Conservation (phyloP, 1,140 invertebrate genomes). For the Drosophila bocki region DNA sequence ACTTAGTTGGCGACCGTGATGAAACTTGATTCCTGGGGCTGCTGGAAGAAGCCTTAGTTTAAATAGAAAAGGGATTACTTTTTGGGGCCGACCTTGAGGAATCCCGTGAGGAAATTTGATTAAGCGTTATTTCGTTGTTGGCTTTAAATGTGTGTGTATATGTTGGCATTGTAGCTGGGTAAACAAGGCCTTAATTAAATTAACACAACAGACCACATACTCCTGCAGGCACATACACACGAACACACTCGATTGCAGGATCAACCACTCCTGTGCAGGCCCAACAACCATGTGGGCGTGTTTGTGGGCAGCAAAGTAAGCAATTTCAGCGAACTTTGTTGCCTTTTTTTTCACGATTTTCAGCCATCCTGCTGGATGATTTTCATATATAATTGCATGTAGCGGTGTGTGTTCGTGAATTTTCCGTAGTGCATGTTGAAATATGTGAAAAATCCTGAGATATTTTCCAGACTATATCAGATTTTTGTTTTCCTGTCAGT, state of each 20-base stretch:
- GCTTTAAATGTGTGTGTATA: constrained; percentile 30
- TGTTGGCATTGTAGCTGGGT: constrained; percentile 32
- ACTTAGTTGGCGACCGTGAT: constrained; percentile 46
- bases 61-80: constrained; percentile 16
- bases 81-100: constrained; percentile 23
- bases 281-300: constrained; percentile 44
- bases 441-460: background rate
- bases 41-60: constrained; percentile 5
- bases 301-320: constrained; percentile 67
- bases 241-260: constrained; percentile 20
- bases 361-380: constrained; percentile 47
- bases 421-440: constrained; percentile 8
- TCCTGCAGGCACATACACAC: constrained; percentile 21
- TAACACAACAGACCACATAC: constrained; percentile 74
- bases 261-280: constrained; percentile 22
- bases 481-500: background rate
- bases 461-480: background rate
- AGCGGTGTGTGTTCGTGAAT: background rate
- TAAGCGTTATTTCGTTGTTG: constrained; percentile 16
- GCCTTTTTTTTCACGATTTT: constrained; percentile 25
- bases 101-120: constrained; percentile 14
- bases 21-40: constrained; percentile 54
- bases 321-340: constrained; percentile 52
- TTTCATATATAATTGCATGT: constrained; percentile 74
- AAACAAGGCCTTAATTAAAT: constrained; percentile 70